A percentile compares a stretch with the other conserved stretches of the same genome.
Evolutionary conservation across 2,113 vertebrate species (phyloP).

Genomic region (Mixornis gularis): DNA sequence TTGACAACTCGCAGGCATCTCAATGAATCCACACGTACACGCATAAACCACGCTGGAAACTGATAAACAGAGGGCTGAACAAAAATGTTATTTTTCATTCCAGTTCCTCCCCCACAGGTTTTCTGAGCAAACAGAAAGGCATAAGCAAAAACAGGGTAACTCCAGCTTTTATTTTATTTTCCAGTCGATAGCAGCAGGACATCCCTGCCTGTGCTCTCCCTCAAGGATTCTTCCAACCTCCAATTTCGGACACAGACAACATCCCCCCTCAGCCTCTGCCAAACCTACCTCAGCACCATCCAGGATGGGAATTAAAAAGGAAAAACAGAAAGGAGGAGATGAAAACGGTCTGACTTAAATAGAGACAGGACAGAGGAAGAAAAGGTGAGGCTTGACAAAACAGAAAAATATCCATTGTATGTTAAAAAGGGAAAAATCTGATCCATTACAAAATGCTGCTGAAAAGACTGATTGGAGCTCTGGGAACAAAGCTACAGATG

Average conservation of each 20-base stretch:
- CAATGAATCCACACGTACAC: not conserved
- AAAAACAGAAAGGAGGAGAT: not conserved
- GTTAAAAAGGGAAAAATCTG: not conserved
- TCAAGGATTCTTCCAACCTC: not conserved
- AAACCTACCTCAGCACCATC: not conserved
- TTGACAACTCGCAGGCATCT: not conserved
- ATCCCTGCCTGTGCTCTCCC: not conserved
- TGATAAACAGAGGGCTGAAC: not conserved
- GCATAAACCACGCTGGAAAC: not conserved
- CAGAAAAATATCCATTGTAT: not conserved
- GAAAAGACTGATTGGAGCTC: not conserved
- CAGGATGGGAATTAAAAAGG: not conserved
- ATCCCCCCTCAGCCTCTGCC: not conserved
- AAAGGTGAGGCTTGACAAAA: not conserved
- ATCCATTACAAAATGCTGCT: not conserved
- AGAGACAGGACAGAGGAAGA: not conserved
- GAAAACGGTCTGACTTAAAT: not conserved
- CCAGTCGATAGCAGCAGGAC: not conserved
- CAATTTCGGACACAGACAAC: not conserved
- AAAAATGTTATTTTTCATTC: not conserved
- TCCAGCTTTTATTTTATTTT: not conserved
- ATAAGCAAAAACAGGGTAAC: not conserved
- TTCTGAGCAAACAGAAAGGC: not conserved
- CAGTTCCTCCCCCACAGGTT: not conserved
- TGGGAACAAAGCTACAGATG: not conserved